Percentiles rank a stretch among this genome's conserved stretches.
Evolutionary conservation across 2,888 invertebrate species (phyloP).

Genomic region (Trachelus stipa): DNA sequence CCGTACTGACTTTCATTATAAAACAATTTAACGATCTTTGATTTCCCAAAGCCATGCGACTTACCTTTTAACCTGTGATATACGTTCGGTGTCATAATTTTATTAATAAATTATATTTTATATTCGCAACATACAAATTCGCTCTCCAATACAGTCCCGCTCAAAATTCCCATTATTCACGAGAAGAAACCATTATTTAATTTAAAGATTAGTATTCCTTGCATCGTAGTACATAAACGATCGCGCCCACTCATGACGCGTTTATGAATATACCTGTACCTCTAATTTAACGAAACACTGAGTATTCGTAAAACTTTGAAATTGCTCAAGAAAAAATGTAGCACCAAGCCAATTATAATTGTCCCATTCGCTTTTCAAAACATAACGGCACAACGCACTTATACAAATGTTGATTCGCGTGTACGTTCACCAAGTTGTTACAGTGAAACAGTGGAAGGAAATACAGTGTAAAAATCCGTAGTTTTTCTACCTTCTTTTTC

Average conservation of each 20-base stretch:
- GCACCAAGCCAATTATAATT: neutral
- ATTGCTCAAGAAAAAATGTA: neutral
- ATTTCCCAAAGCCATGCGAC: neutral
- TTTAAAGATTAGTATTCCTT: neutral
- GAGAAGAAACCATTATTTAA: neutral
- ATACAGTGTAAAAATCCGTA: conserved; percentile 12
- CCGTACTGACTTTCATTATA: conserved; percentile 38
- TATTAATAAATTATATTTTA: conserved; percentile 17
- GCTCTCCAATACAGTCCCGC: neutral
- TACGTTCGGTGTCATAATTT: conserved; percentile 18
- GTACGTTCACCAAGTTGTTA: conserved; percentile 14
- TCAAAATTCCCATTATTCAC: neutral
- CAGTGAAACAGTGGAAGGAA: conserved; percentile 21
- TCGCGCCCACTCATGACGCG: neutral
- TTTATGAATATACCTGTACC: neutral
- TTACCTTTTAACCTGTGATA: conserved; percentile 17
- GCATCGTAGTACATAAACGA: neutral
- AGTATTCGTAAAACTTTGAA: neutral
- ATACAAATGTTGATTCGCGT: neutral
- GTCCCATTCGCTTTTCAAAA: neutral
- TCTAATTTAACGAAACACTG: neutral
- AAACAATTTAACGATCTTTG: conserved; percentile 38
- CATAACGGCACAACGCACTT: neutral
- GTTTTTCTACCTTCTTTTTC: conserved; percentile 8
- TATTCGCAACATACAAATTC: neutral